These are phyloP conservation scores for Chirona hameri DNA, from an alignment of 2,888 invertebrate genomes.

Conservation along the genomic window DNA sequence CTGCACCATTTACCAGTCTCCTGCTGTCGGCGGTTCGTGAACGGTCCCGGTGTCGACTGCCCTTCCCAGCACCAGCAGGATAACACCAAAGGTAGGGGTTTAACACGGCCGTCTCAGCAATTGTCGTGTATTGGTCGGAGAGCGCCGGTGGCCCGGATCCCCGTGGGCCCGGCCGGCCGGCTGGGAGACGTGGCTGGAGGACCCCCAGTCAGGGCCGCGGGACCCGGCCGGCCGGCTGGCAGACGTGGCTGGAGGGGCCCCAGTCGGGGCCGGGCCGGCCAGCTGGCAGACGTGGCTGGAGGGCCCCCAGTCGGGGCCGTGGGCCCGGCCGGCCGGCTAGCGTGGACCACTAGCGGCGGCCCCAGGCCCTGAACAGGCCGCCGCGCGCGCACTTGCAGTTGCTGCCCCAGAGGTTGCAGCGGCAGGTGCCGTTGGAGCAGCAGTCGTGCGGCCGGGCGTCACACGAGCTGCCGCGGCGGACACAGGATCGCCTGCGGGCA, in stretches of 20 bases:
- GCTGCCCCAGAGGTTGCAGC: conserved; percentile 84
- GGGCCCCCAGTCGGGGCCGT: background rate
- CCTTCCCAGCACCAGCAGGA: too few species aligned
- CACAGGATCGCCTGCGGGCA: conserved; percentile 52
- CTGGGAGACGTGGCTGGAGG: too few species aligned
- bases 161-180: background rate
- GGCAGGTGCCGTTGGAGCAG: conserved; percentile 78
- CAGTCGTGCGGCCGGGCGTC: conserved; percentile 77
- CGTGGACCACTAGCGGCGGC: background rate
- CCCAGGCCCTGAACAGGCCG: conserved; percentile 62
- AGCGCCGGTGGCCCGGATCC: background rate
- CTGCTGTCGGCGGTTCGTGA: too few species aligned
- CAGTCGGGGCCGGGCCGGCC: background rate
- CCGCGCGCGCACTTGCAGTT: conserved; percentile 83
- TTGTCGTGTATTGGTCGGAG: too few species aligned
- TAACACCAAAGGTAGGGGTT: too few species aligned
- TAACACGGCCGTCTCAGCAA: too few species aligned
- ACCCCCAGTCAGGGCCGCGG: too few species aligned
- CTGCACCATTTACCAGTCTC: too few species aligned
- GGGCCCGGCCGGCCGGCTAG: background rate
- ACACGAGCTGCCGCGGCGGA: conserved; percentile 73
- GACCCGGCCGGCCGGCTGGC: background rate
- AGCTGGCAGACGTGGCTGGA: too few species aligned
- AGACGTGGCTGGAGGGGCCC: background rate
- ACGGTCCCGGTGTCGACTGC: too few species aligned